Evolutionary conservation across 2,888 invertebrate species (phyloP), one percentile per base, ranked within the genome.

Genomic region (Meghimatium bilineatum): DNA sequence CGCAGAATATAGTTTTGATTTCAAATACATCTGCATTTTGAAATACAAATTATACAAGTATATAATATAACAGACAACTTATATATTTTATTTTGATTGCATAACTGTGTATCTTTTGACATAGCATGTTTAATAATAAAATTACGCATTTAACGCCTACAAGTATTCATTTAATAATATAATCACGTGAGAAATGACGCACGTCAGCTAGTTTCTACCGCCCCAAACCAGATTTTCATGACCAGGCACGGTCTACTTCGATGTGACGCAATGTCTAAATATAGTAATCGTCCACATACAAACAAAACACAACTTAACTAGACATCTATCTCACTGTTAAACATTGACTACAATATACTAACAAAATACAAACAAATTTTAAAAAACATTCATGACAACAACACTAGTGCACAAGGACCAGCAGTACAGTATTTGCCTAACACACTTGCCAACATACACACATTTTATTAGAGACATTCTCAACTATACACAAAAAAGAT

Each of bases 161-260:
- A 2, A 56, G 8, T 12, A 3, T 8, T 5, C 44, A 29, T 29
- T 12, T 66, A n/a, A 66, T 12, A n/a, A 66, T 12, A 29, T 5
- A 34, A 34, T 67, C 67, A 67, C 67, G 32, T 67, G 67, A 32
- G 56, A 34, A 10, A 17, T 67, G 67, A 67, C 67, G 67, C 67
- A 67, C 12, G 34, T 17, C 17, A 34, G 34, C 67, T 34, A 34
- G 67, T 34, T 67, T 34, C 34, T 12, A 34, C 67, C 67, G 67
- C 67, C 34, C 67, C 67, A 67, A 67, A 67, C 67, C 67, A 67
- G 67, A 67, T 34, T 20, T 17, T 6, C 1, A 0, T 20, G 34
- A 32, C 67, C 20, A 10, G 14, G n/a, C 34, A 32, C 67, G 20
- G 56, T 3, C 56, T 8, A 8, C 44, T 12, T 44, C 5, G 5